Evolutionary conservation across 30 jellyfish, hydroid and myxozoan genomes (phyloP), one percentile per base, ranked within the genome.

Genomic region (Aurelia sp.): DNA sequence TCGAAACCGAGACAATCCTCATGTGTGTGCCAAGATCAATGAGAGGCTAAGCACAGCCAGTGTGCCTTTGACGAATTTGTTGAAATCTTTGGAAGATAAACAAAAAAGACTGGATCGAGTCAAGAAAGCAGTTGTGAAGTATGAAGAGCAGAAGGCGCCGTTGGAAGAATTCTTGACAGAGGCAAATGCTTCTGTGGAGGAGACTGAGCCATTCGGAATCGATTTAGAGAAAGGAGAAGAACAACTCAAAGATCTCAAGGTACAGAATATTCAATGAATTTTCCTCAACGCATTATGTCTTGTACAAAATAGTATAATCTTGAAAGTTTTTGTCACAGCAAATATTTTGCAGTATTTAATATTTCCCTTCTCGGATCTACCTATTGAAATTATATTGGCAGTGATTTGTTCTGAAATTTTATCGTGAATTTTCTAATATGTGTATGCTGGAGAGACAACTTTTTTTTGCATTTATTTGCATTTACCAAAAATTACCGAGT

Each of bases 181-280:
- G 62, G 85, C 96, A n/a, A 92, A 89, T 18, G 58, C 69, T 15
- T 78, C 89, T 30, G 62, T 95, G 72, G 94, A 89, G 64, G 87
- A 89, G 74, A 35, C 47, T 2, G 94, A 73, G 66, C 99, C 97
- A 15, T 90, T 95, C 61, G 97, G 95, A 15, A 72, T 87, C 27
- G 97, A 90, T 74, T 18, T 81, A 3, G 91, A 67, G 44, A 82
- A 82, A 82, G 99, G 98, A 8, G 92, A 90, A 72, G 90, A 85
- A 24, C 97, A 90, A 61, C 31, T 90, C 2, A 73, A 75, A 17
- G 89, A 74, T 15, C 72, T 95, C 44, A 88, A 95, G 81, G 99
- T 95, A 72, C 41, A 94, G 33, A 12, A 31, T 20, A 15, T 44
- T 44, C 9, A 44, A 44, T 8, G 3, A 44, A 0, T 44, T 44